Base-by-base conservation (phyloP, 2,797 vertebrate species). In the Gephyroberyx darwinii region DNA sequence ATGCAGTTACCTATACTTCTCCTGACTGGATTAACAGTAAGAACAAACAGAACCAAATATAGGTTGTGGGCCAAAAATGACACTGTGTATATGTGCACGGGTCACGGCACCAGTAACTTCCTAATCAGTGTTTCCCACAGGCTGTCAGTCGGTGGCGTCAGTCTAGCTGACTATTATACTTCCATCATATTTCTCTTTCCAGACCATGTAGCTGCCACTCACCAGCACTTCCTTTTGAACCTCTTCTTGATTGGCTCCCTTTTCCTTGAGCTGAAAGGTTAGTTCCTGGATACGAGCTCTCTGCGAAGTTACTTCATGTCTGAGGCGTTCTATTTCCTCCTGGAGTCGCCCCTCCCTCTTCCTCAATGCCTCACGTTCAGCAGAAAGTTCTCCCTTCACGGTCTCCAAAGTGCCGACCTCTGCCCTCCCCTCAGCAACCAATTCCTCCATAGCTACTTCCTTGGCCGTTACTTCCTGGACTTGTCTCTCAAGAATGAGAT, bases 161-260 rank as follows among this genome's bases (percentile, higher is more conserved):
- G 26, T 26, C 26, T 26, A 26, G 26, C 26, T 26, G 26, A 26
- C 26, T 26, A 26, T 26, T 26, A 26, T 26, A 26, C 26, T 26
- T 26, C 26, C 26, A 26, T 26, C 26, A 26, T 26, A 26, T 45
- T 16, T 45, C 5, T 45, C 43, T 45, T 45, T 14, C 14, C 14
- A 45, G 14, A 45, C 1, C 0, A 14, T 37, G 26, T 6, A 4
- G 9, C 1, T 1, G 6, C 58, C 33, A 81, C 94, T 94, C 81
- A 95, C 94, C 93, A 95, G 79, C 8, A 93, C 89, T 53, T 94
- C 91, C 71, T 89, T 93, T 17, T 93, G 93, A 33, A 80, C 84
- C 51, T 92, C 88, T 60, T 90, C 84, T 62, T 88, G 88, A 47
- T 65, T 62, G 8, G 58, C 57, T 76, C 84, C 85, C 12, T 63